Base-by-base conservation (phyloP, 1,140 invertebrate species). In the Ladona fulva region DNA sequence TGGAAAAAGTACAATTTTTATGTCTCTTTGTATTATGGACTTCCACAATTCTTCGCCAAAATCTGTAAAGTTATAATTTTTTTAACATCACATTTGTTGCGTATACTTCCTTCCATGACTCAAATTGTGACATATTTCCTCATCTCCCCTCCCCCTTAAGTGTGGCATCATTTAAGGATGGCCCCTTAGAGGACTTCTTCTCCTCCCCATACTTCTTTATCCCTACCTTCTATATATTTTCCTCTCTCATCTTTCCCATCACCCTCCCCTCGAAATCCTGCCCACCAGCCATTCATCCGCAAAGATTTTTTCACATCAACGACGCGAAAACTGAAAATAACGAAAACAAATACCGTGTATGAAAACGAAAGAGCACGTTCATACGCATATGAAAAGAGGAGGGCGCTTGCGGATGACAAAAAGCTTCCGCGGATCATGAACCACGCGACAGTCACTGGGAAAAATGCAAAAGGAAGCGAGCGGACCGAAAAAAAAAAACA, bases 361-460 rank as follows among this genome's bases (percentile, higher is more conserved):
- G 5, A 22, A 3, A 6, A 12, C 14, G 52, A 66, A 66, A 66
- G n/a, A 22, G 52, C 10, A 11, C 19, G 44, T 10, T 11, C 10
- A 19, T 10, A 19, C 10, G 44, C 19, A 11, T 52, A 11, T 10
- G 44, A 52, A 19, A 52, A 52, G 19, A 10, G 19, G 44, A 52
- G 19, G 44, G 44, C 10, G 44, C 19, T 66, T 1, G 52, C 16
- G n/a, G n/a, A 19, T 66, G 52, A 66, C 52, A 66, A 66, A 66
- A 66, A 66, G 52, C n/a, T 66, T 66, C 52, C 52, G 52, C 52
- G 16, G 52, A 66, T 66, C 52, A 66, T 66, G 52, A 66, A 66
- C 52, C 52, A 12, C 14, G 52, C 52, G 52, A 66, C 52, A 52
- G 44, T 52, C 19, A 52, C 10, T 19, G 52, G 12, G 52, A 66